These are phyloP conservation scores for Bostrychus sinensis DNA, from an alignment of 2,113 vertebrate species.

Conservation along the genomic window DNA sequence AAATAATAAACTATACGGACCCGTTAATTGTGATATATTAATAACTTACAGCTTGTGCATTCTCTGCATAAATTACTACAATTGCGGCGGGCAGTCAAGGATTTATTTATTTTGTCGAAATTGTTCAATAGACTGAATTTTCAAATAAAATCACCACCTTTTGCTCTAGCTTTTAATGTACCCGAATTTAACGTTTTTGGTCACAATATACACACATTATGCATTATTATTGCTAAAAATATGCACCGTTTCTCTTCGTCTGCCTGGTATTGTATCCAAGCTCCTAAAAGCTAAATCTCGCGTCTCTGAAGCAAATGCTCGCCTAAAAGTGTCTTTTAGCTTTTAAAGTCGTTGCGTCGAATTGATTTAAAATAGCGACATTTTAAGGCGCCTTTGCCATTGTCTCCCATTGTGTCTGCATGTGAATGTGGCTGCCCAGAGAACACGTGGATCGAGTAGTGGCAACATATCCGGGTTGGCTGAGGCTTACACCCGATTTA, in stretches of 20 bases:
- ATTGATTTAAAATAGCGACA: too few relatives aligned
- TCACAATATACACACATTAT: not conserved
- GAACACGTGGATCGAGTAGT: conserved; percentile 70
- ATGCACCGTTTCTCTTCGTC: not conserved
- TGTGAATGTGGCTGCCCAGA: conserved; percentile 45
- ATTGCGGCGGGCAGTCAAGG: not conserved
- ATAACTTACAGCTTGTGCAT: not conserved
- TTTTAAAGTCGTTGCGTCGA: not conserved
- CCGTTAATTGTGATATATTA: rapidly evolving
- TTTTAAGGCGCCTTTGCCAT: conserved; percentile 16
- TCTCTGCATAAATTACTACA: not conserved
- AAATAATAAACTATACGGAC: conserved; percentile 18
- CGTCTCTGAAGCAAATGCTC: not conserved
- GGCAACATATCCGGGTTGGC: conserved; percentile 68
- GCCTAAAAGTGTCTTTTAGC: too few relatives aligned
- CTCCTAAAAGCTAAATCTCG: not conserved
- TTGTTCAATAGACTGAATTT: too few relatives aligned
- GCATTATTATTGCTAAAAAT: not conserved
- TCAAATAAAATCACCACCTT: too few relatives aligned
- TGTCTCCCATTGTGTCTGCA: conserved; percentile 73
- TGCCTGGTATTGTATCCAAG: conserved; percentile 4
- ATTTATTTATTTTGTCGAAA: not conserved
- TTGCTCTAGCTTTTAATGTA: too few relatives aligned
- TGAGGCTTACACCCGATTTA: conserved; percentile 25
- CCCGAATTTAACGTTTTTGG: not conserved